Evolutionary conservation across 2,797 vertebrate genomes (phyloP).

Genomic region (Neostethus bicornis): DNA sequence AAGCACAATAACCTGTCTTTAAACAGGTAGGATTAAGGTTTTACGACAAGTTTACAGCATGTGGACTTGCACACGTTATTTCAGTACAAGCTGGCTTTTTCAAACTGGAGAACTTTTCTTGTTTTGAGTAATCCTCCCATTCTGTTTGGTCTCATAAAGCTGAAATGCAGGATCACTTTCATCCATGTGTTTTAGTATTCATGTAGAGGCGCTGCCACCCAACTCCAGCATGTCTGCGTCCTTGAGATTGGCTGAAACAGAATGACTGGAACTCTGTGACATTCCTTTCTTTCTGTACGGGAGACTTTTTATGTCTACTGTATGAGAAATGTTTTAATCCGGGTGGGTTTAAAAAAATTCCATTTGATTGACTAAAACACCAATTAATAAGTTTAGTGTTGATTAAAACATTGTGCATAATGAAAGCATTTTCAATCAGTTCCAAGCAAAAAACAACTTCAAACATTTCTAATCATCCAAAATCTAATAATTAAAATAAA

Average conservation of each 20-base stretch:
- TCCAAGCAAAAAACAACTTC: conserved; percentile 4
- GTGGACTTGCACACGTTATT: conserved; percentile 43
- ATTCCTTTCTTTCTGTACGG: conserved; percentile 58
- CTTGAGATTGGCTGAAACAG: conserved; percentile 74
- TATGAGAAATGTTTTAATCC: conserved; percentile 44
- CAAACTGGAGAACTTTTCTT: conserved; percentile 55
- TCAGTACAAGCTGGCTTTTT: conserved; percentile 54
- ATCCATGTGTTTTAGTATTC: conserved; percentile 74
- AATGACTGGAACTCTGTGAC: conserved; percentile 51
- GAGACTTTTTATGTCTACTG: conserved; percentile 21
- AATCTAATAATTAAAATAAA: conserved; percentile 1
- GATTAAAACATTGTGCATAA: no score
- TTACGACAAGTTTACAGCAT: conserved; percentile 31
- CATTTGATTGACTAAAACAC: conserved; percentile 46
- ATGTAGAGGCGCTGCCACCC: conserved; percentile 63
- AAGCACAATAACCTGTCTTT: no score
- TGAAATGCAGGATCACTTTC: conserved; percentile 63
- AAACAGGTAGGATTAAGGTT: conserved; percentile 44
- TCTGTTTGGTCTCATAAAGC: conserved; percentile 56
- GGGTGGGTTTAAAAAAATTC: conserved; percentile 38
- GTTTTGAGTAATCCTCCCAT: not conserved
- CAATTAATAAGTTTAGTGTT: conserved; percentile 39
- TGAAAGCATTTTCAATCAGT: conserved; percentile 7
- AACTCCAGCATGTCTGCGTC: conserved; percentile 72
- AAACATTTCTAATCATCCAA: conserved; percentile 7